Evolutionary conservation across 2,113 vertebrate species (phyloP).

Genomic region (Mirounga angustirostris): DNA sequence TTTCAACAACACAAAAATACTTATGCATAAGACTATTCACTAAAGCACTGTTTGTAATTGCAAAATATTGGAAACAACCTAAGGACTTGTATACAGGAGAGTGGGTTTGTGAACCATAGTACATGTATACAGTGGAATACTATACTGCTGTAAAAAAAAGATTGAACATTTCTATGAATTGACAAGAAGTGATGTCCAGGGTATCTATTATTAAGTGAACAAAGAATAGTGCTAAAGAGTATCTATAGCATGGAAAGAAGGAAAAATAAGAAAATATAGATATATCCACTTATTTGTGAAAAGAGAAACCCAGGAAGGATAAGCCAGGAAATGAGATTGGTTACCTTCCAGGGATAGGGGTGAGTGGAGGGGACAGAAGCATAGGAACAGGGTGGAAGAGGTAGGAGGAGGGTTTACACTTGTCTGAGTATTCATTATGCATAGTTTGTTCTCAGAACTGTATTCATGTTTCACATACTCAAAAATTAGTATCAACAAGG

Average conservation of each 20-base stretch:
- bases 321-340: background rate
- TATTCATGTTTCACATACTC: background rate
- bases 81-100: background rate
- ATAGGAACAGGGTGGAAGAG: background rate
- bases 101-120: background rate
- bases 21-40: background rate
- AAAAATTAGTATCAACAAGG: background rate
- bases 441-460: background rate
- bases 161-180: background rate
- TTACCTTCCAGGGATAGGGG: background rate
- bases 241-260: background rate
- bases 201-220: background rate
- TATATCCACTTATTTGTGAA: background rate
- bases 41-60: slow-evolving; percentile 29
- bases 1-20: slow-evolving; percentile 24
- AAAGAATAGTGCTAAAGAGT: background rate
- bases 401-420: background rate
- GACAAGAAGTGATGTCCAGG: background rate
- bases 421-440: no score
- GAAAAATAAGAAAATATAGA: background rate
- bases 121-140: background rate
- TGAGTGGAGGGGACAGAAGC: background rate
- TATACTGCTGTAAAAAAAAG: background rate
- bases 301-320: background rate
- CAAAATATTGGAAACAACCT: background rate